phyloP scores from a whole-genome alignment of 2,888 invertebrate species.

The Drosophila pseudotalamancana region DNA sequence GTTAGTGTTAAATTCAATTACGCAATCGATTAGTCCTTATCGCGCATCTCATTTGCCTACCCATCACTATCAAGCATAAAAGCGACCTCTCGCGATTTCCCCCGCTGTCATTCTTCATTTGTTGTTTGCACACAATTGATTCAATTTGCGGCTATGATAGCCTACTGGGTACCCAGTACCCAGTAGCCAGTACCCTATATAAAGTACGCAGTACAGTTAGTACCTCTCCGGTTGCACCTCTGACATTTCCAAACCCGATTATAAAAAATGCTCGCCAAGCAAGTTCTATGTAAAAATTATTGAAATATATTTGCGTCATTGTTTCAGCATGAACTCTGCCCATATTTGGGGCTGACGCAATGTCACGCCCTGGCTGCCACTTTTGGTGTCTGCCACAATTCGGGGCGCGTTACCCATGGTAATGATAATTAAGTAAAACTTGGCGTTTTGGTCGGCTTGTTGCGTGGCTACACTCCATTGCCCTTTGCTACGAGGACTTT shows the following conservation, averaged over 20 bases:
- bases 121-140: conserved; percentile 65
- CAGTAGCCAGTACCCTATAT: too few species aligned
- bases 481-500: conserved; percentile 20
- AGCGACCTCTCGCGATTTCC: not conserved
- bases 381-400: conserved; percentile 48
- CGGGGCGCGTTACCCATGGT: conserved; percentile 64
- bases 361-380: conserved; percentile 62
- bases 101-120: conserved; percentile 58
- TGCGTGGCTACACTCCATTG: conserved; percentile 73
- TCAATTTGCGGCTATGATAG: conserved; percentile 67
- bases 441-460: conserved; percentile 55
- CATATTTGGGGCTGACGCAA: conserved; percentile 42
- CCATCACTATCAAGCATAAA: conserved; percentile 3
- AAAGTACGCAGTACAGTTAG: too few species aligned
- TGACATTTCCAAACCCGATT: not conserved
- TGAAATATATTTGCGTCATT: conserved; percentile 31
- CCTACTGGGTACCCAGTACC: not conserved
- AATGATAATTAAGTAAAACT: conserved; percentile 68
- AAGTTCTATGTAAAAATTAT: conserved; percentile 11
- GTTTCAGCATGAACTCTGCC: conserved; percentile 10
- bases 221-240: too few species aligned
- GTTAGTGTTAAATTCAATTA: too few species aligned
- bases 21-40: not conserved
- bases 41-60: not conserved
- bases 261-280: conserved; percentile 1